Conservation (phyloP, 2,113 vertebrate species). For the Leucopsar rothschildi region DNA sequence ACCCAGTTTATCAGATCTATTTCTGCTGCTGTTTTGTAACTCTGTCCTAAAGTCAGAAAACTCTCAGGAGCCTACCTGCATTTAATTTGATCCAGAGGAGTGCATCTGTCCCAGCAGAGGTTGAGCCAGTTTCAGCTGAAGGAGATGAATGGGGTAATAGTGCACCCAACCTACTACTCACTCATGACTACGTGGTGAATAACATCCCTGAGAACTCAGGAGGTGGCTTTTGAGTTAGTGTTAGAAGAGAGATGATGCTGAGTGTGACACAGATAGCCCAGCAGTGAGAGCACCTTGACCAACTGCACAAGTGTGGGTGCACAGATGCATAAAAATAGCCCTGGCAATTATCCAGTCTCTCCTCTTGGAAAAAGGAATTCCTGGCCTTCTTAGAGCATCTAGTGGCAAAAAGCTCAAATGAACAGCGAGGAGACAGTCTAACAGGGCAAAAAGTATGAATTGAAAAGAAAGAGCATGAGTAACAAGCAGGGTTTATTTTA, state of each 20-base stretch:
- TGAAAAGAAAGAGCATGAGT: background rate
- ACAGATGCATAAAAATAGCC: background rate
- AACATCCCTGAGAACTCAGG: background rate
- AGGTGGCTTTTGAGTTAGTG: background rate
- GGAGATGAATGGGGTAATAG: background rate
- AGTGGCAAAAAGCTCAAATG: background rate
- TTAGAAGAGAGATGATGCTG: background rate
- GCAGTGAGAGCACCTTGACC: background rate
- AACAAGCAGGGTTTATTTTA: background rate
- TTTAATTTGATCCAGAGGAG: background rate
- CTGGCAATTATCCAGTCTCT: background rate
- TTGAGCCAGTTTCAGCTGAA: background rate
- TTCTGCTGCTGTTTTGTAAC: background rate
- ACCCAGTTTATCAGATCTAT: background rate
- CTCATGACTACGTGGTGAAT: background rate
- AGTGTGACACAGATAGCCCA: rapidly evolving
- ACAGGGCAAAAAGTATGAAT: background rate
- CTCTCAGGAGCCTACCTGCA: background rate
- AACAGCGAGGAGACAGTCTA: background rate
- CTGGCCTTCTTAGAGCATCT: background rate
- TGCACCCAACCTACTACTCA: background rate
- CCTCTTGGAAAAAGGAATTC: background rate
- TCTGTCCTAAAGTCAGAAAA: background rate
- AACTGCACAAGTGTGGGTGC: rapidly evolving
- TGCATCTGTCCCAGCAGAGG: background rate